phyloP scores from a whole-genome alignment of 2,113 vertebrate genomes.

The Antigone vipio region DNA sequence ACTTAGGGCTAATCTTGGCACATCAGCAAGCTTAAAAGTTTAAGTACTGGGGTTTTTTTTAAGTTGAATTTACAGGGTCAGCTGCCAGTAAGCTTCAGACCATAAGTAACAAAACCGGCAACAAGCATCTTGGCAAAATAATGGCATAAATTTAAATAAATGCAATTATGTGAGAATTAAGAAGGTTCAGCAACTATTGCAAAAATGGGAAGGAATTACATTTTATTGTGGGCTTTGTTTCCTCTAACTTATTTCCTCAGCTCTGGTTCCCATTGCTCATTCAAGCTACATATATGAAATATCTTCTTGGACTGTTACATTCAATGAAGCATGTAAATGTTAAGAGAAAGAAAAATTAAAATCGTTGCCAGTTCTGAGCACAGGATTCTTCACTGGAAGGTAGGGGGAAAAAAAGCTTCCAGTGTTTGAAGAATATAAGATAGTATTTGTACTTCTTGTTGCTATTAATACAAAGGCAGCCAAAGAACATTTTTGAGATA shows the following conservation, averaged over 20 bases:
- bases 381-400: not conserved
- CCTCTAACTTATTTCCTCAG: not conserved
- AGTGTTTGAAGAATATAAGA: not conserved
- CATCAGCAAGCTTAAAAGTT: not conserved
- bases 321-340: not conserved
- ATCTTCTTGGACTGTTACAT: not conserved
- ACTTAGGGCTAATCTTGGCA: not conserved
- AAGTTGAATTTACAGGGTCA: not conserved
- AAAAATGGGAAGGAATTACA: not conserved
- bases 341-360: not conserved
- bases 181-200: not conserved
- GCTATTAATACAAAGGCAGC: not conserved
- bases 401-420: not conserved
- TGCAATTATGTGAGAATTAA: not conserved
- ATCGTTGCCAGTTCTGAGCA: not conserved
- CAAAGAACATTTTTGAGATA: not conserved
- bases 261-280: not conserved
- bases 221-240: not conserved
- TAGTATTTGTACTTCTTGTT: not conserved
- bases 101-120: not conserved
- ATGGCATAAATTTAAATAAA: not conserved
- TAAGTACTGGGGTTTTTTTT: not conserved
- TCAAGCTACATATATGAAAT: not conserved
- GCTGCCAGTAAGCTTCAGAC: not conserved
- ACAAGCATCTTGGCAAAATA: not conserved